A percentile compares a stretch with the other conserved stretches of the same genome.
phyloP scores from a whole-genome alignment of 2,888 invertebrate species.

The Dastarcus helophoroides region DNA sequence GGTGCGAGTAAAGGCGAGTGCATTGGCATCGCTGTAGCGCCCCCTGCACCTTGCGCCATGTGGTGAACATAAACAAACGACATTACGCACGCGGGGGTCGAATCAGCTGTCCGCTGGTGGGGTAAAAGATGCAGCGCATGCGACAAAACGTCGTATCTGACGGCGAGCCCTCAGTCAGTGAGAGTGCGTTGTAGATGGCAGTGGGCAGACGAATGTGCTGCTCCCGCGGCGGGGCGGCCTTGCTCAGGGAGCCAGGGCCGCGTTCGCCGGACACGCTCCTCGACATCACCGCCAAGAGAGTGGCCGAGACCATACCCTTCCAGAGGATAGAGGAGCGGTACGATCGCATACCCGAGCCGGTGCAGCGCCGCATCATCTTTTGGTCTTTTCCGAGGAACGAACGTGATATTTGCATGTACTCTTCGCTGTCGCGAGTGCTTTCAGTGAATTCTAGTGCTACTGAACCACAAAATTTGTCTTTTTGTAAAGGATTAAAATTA shows the following conservation, averaged over 20 bases:
- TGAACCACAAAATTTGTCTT: slow-evolving; percentile 72
- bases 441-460: slow-evolving; percentile 36
- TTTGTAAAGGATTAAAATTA: slow-evolving; percentile 76
- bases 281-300: slow-evolving; percentile 73
- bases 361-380: slow-evolving; percentile 76
- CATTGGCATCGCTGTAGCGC: too few relatives aligned
- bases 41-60: slow-evolving; percentile 38
- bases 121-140: slow-evolving; percentile 18
- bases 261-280: slow-evolving; percentile 59
- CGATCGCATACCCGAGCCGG: slow-evolving; percentile 79
- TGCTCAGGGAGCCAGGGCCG: slow-evolving; percentile 31
- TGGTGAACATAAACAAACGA: slow-evolving; percentile 43
- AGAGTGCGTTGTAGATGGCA: slow-evolving; percentile 35
- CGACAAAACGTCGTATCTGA: slow-evolving; percentile 5
- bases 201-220: slow-evolving; percentile 40
- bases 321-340: slow-evolving; percentile 79
- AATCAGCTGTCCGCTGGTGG: slow-evolving; percentile 34
- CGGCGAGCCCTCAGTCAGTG: slow-evolving; percentile 30
- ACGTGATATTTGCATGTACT: slow-evolving; percentile 83
- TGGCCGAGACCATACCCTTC: slow-evolving; percentile 75
- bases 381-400: slow-evolving; percentile 85
- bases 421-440: slow-evolving; percentile 54
- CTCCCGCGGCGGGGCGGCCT: slow-evolving; percentile 34
- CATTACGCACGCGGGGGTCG: slow-evolving; percentile 38
- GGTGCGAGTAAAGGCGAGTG: too few relatives aligned